A percentile compares a stretch with the other conserved stretches of the same genome.
Conservation (phyloP, 2,113 vertebrate species). For the Neolamprologus fasciatus region DNA sequence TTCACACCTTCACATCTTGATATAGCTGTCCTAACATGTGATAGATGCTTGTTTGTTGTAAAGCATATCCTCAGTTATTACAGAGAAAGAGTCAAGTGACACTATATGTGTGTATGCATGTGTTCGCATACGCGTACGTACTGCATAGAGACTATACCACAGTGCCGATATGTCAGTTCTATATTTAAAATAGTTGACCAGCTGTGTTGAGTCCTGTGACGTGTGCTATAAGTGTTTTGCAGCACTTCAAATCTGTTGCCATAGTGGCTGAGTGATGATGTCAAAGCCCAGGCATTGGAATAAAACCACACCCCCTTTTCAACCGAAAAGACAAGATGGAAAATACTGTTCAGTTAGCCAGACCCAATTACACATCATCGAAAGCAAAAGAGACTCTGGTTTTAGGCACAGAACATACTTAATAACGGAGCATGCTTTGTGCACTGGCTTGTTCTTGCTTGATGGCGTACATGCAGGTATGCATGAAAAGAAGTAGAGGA, state of each 20-base stretch:
- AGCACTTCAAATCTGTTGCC: constrained; percentile 56
- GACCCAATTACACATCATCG: background rate
- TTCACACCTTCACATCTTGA: background rate
- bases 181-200: constrained; percentile 53
- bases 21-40: background rate
- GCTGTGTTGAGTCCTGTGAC: constrained; percentile 39
- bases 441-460: background rate
- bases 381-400: constrained; percentile 7
- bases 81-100: background rate
- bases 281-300: constrained; percentile 49
- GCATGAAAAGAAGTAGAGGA: background rate
- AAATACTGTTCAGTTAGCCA: constrained; percentile 42
- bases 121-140: background rate
- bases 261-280: constrained; percentile 53
- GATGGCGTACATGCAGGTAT: background rate
- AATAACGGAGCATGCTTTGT: background rate
- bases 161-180: constrained; percentile 31
- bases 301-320: constrained; percentile 28
- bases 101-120: background rate
- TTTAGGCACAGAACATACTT: background rate
- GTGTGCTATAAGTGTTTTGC: constrained; percentile 54
- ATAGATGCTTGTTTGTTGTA: background rate
- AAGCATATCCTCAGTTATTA: background rate
- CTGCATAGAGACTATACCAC: background rate
- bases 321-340: constrained; percentile 26